Evolutionary conservation across 2,888 invertebrate genomes (phyloP), one percentile per base, ranked within the genome.

Genomic region (Terebella lapidaria): DNA sequence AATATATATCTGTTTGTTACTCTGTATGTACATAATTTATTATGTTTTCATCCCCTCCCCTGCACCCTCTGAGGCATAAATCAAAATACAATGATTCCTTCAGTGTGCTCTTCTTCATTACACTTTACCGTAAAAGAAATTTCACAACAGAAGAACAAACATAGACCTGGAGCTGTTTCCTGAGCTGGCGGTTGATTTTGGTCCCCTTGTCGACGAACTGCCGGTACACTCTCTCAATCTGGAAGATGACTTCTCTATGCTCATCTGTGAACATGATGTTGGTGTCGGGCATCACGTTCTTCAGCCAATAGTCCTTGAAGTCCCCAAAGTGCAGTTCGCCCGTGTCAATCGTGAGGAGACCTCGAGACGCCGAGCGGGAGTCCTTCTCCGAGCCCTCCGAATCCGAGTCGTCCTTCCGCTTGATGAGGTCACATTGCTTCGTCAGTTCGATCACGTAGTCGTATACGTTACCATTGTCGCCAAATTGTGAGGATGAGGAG

Each of bases 221-320:
- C 3, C 30, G 20, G 55, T 55, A 55, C 4, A 24, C 29, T 20
- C 3, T 3, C 18, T 29, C 20, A 4, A 55, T 35, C 55, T 55
- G 55, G 3, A 20, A 15, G 24, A 55, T 18, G 26, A 35, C 26
- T 20, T 18, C 3, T 20, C 35, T 4, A 24, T 55, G 55, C 22
- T 55, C 20, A 3, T 55, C 55, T 3, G 30, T 18, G n/a, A 29
- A 55, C 30, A 55, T 24, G 29, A 55, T 35, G 24, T 55, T 55
- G 20, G 29, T 35, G 24, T 55, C 55, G n/a, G 55, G 55, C 20
- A 55, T 15, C 4, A 18, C n/a, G 30, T 18, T 18, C 15, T 10
- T 3, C 30, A 35, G 29, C 55, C 55, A 55, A 35, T 35, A 55
- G 30, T 35, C 24, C 18, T 49, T 22, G 49, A 49, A 49, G 49